Evolutionary conservation across 2,888 invertebrate species (phyloP), one percentile per base, ranked within the genome.

Genomic region (Mesorhabditis spiculigera): DNA sequence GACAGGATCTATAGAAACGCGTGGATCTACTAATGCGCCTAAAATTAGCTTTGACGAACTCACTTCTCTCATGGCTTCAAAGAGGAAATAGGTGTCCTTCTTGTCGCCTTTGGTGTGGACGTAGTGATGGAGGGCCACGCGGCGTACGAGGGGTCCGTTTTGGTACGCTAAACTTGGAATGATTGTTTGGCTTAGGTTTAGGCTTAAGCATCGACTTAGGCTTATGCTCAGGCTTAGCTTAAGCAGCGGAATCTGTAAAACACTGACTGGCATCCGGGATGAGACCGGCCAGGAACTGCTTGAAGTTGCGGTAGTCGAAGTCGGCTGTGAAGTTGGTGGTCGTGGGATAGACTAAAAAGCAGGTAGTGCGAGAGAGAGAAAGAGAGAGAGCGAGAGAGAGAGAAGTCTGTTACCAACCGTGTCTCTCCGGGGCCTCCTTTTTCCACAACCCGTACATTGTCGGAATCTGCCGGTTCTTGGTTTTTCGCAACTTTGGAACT

Each of bases 121-220:
- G 64, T 74, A 72, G 45, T 74, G 72, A 61, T 74, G 72, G n/a
- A 72, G 64, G 8, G 72, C 64, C 43, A 72, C 16, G 13, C 74
- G 70, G 5, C 74, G 70, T 4, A 74, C 67, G 4, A 74, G 71
- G 43, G 72, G 68, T 10, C 68, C 74, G 64, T 74, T 74, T 58
- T 50, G 8, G 58, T 13, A 50, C 8, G 62, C 28, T 67, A 28
- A 28, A 28, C 28, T 28, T 28, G 28, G 28, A 28, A 28, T 28
- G 28, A 28, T 28, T 28, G 28, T n/a, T n/a, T n/a, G 50, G 6
- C 43, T 16, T n/a, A n/a, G n/a, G n/a, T n/a, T n/a, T n/a, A n/a
- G n/a, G n/a, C n/a, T n/a, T n/a, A n/a, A n/a, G n/a, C n/a, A n/a
- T n/a, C n/a, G n/a, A n/a, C n/a, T n/a, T n/a, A n/a, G n/a, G n/a